Conservation (phyloP, 2,113 vertebrate genomes). For the Eolophus roseicapilla region DNA sequence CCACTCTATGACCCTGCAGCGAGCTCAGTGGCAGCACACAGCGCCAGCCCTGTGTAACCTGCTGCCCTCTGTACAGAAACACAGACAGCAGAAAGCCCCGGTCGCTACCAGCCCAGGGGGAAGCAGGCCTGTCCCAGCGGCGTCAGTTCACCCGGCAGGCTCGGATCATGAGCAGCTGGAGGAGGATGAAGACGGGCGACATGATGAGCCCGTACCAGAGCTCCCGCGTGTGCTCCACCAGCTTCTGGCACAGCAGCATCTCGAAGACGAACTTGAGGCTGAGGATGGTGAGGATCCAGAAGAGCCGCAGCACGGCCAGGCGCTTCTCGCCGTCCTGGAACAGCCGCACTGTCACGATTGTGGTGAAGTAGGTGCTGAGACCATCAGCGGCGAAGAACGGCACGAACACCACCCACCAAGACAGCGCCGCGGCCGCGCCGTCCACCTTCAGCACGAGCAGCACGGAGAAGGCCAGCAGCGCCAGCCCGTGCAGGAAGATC, state of each 20-base stretch:
- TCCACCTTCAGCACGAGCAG: slow-evolving; percentile 88
- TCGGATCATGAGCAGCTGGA: slow-evolving; percentile 96
- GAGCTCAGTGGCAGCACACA: background rate
- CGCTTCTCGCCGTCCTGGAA: slow-evolving; percentile 98
- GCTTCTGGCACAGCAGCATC: slow-evolving; percentile 95
- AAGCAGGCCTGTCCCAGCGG: background rate
- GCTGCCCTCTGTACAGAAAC: background rate
- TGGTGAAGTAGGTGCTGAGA: slow-evolving; percentile 96
- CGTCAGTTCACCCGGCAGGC: slow-evolving; percentile 93
- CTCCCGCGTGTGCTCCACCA: slow-evolving; percentile 86
- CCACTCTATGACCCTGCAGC: background rate
- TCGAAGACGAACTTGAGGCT: slow-evolving; percentile 98
- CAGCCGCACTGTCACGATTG: slow-evolving; percentile 94
- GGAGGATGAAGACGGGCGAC: slow-evolving; percentile 92
- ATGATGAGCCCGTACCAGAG: slow-evolving; percentile 94
- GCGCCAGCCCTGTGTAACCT: background rate
- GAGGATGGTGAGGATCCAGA: slow-evolving; percentile 97
- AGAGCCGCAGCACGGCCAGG: slow-evolving; percentile 90
- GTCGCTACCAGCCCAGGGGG: no score
- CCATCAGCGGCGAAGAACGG: slow-evolving; percentile 94
- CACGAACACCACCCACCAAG: slow-evolving; percentile 94
- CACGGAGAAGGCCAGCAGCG: slow-evolving; percentile 87
- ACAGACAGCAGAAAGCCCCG: background rate
- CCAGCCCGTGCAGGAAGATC: slow-evolving; percentile 88
- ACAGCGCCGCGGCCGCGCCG: slow-evolving; percentile 72